Evolutionary conservation across 2,113 vertebrate genomes (phyloP).

Genomic region (Heterotilapia buettikoferi): DNA sequence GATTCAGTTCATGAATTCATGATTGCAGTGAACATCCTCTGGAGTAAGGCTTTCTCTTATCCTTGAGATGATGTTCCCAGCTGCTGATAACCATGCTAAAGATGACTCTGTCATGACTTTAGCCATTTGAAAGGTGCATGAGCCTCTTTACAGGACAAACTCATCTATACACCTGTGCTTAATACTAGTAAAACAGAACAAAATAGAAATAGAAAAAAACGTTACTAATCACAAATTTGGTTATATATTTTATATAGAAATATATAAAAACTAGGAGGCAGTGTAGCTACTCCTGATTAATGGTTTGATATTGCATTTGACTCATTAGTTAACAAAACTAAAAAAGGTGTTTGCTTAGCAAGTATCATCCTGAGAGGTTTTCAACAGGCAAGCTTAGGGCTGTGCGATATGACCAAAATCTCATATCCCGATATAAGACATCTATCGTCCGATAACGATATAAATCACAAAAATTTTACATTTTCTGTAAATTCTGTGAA

Average conservation of each 20-base stretch:
- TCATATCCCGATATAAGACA: too few relatives aligned
- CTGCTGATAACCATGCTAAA: not conserved
- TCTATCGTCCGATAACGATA: too few relatives aligned
- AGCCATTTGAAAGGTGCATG: not conserved
- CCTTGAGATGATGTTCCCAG: not conserved
- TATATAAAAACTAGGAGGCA: not conserved
- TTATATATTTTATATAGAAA: not conserved
- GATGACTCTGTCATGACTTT: not conserved
- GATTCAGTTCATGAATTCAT: not conserved
- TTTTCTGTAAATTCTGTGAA: too few relatives aligned
- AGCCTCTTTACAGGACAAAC: not conserved
- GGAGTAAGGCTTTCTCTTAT: not conserved
- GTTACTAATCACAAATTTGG: not conserved
- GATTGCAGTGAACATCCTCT: not conserved
- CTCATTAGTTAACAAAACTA: not conserved
- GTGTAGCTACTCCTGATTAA: not conserved
- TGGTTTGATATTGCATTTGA: not conserved
- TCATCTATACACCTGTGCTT: not conserved
- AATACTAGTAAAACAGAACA: not conserved
- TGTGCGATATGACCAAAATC: too few relatives aligned
- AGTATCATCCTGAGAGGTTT: not conserved
- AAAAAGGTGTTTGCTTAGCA: not conserved
- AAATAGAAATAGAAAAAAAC: not conserved
- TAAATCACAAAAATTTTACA: too few relatives aligned
- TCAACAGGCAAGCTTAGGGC: not conserved